A percentile compares a stretch with the other conserved stretches of the same genome.
Conservation (phyloP, 2,113 vertebrate genomes). For the Noturus placidus region DNA sequence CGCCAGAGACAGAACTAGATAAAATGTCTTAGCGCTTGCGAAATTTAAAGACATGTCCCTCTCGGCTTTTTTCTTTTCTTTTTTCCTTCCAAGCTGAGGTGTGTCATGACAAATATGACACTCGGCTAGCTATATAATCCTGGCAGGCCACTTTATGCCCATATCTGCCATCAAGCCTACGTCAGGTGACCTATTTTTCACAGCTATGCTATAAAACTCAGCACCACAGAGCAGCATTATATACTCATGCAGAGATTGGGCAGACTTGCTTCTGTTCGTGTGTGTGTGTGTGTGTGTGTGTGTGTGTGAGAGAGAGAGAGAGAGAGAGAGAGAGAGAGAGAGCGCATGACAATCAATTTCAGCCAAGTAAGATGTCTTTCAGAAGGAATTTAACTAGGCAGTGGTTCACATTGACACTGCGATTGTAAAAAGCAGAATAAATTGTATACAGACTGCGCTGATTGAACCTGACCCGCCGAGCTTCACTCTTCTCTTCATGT, state of each 20-base stretch:
- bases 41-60: conserved; percentile 15
- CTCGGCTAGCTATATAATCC: conserved; percentile 25
- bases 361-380: not conserved
- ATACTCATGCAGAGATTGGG: not conserved
- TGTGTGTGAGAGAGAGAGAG: not conserved
- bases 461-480: not conserved
- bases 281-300: not conserved
- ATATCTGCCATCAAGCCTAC: conserved; percentile 2
- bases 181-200: conserved; percentile 48
- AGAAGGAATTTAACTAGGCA: not conserved
- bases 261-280: not conserved
- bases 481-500: not conserved
- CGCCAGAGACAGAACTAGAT: not conserved
- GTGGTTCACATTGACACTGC: not conserved
- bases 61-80: not conserved
- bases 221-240: not conserved
- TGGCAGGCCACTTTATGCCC: conserved; percentile 32
- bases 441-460: conserved; percentile 3
- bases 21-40: conserved; percentile 16
- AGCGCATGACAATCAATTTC: not conserved
- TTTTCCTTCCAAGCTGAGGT: not conserved
- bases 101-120: conserved; percentile 25
- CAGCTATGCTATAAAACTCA: conserved; percentile 19
- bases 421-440: not conserved
- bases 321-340: not conserved